Evolutionary conservation across 2,888 invertebrate genomes (phyloP).

Genomic region (Limenitis camilla): DNA sequence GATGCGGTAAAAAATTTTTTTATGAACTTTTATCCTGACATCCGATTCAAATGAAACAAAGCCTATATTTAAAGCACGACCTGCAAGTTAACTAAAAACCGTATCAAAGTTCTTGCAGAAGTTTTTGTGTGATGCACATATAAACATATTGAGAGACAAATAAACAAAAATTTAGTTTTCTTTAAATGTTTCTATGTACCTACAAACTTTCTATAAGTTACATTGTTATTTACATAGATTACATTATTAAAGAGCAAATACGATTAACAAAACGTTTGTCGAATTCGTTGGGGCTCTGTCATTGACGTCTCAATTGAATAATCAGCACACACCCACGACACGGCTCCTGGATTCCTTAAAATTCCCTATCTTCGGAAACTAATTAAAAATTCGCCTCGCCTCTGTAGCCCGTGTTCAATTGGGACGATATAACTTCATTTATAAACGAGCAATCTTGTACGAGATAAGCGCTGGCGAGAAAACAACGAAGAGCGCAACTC

Average conservation of each 20-base stretch:
- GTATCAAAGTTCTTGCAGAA: too few species aligned
- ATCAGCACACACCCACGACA: constrained; percentile 58
- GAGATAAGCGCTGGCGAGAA: constrained; percentile 70
- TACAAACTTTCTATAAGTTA: too few species aligned
- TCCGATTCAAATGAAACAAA: too few species aligned
- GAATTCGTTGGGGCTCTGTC: constrained; percentile 41
- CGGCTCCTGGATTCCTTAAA: constrained; percentile 66
- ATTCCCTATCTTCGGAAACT: constrained; percentile 73
- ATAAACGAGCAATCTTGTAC: constrained; percentile 73
- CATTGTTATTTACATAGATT: not conserved
- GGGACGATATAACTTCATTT: constrained; percentile 73
- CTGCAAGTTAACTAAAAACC: too few species aligned
- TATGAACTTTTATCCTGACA: too few species aligned
- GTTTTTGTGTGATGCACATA: too few species aligned
- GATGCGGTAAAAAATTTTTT: too few species aligned
- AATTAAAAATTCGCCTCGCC: constrained; percentile 74
- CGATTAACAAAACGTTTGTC: constrained; percentile 59
- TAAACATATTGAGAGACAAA: too few species aligned
- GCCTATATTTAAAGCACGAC: too few species aligned
- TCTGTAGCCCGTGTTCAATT: constrained; percentile 65
- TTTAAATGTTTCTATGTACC: too few species aligned
- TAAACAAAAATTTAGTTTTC: too few species aligned
- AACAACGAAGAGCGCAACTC: constrained; percentile 69
- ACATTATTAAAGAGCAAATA: constrained; percentile 10
- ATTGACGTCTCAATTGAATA: constrained; percentile 67